A percentile compares a stretch with the other conserved stretches of the same genome.
These are phyloP conservation scores for Spondyliosoma cantharus DNA, from an alignment of 2,797 vertebrate genomes.

Conservation along the genomic window DNA sequence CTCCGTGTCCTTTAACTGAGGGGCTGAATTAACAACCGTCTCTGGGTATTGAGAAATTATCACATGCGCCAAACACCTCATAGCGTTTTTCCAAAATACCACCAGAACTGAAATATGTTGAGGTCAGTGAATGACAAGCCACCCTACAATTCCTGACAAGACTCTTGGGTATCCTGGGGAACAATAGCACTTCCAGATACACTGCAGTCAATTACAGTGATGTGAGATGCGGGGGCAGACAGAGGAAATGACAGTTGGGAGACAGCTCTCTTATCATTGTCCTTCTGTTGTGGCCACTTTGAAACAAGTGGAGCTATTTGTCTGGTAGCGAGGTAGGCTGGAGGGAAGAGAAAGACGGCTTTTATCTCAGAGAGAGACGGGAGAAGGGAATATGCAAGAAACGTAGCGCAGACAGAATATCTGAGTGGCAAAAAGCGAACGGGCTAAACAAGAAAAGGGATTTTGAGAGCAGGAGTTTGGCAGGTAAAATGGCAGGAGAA, in stretches of 20 bases:
- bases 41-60: constrained; percentile 35
- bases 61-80: constrained; percentile 52
- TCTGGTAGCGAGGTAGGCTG: constrained; percentile 67
- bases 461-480: constrained; percentile 36
- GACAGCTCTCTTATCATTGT: constrained; percentile 79
- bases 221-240: constrained; percentile 71
- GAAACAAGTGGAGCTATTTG: constrained; percentile 79
- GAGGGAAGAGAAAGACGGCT: constrained; percentile 49
- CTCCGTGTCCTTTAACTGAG: constrained; percentile 24
- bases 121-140: constrained; percentile 78
- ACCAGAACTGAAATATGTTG: constrained; percentile 49
- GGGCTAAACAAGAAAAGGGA: constrained; percentile 38
- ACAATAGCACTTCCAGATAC: constrained; percentile 67
- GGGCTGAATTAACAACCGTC: constrained; percentile 45
- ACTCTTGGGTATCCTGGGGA: constrained; percentile 63
- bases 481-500: constrained; percentile 54
- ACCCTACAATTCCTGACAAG: constrained; percentile 67
- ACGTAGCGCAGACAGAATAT: constrained; percentile 41
- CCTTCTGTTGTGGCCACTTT: constrained; percentile 78
- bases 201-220: constrained; percentile 78
- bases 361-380: constrained; percentile 56
- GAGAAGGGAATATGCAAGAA: constrained; percentile 54
- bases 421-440: constrained; percentile 37
- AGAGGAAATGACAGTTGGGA: constrained; percentile 75
- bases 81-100: constrained; percentile 53